Base-by-base conservation (phyloP, 2,113 vertebrate genomes). In the Lathamus discolor region DNA sequence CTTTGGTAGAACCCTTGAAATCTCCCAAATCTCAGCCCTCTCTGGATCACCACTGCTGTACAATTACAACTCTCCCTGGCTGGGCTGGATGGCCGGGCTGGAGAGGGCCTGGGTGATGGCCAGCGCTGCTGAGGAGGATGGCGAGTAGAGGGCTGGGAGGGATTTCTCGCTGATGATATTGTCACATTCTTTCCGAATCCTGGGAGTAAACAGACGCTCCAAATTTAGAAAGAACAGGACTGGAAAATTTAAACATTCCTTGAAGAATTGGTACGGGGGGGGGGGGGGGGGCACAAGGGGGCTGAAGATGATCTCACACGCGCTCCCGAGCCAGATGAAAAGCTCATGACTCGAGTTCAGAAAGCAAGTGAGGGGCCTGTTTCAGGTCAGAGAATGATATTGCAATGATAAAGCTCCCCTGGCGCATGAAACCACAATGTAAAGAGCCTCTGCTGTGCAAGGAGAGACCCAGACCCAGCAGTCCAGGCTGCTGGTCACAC, bases 181-280 rank as follows among this genome's bases (percentile, higher is more conserved):
- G 95, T 86, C 83, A 96, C 94, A 97, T 97, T 97, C 97, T 96
- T 97, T 97, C 97, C 96, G 84, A 97, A 96, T 97, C 96, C 93
- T 96, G 92, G 96, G 97, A 96, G 97, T 97, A 97, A 97, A 97
- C 95, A 97, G 94, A 89, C 54, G 4, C 74, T 97, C 96, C 97
- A 97, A 97, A 97, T 97, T 97, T 97, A 97, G 97, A 96, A 97
- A 94, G 96, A 96, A 97, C 89, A 92, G 92, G 82, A 86, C 95
- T 97, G 97, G 97, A 97, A 97, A 97, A 97, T 96, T 96, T 96
- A 97, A 97, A 96, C 95, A 94, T 96, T 97, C 97, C 94, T 97
- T 96, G 93, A 92, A 97, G 95, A 96, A 96, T 86, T 96, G 96
- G 95, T 95, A 95, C 93, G 1, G 51, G 52, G 43, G 44, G 67